Evolutionary conservation across 2,113 vertebrate genomes (phyloP), one percentile per base, ranked within the genome.

Genomic region (Egretta garzetta): DNA sequence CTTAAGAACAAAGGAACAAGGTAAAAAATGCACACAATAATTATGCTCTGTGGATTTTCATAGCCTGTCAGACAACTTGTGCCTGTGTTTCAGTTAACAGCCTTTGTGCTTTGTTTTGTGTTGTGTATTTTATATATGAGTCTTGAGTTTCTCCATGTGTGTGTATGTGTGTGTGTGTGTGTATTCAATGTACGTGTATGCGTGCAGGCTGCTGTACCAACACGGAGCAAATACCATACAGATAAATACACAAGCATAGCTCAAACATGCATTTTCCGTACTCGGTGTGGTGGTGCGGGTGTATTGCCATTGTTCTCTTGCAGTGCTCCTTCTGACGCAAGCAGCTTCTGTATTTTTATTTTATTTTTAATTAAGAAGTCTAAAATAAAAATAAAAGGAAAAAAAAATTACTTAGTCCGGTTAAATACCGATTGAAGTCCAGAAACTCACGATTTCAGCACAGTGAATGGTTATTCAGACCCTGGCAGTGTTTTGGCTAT

Each of bases 1-100:
- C 45, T 85, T 94, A 95, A 98, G 95, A 98, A 98, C 97, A 98
- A 98, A 98, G 97, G 91, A 97, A 80, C 52, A 60, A 91, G 91
- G 88, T 95, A 94, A 96, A 96, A 96, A 95, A 94, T 75, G 94
- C 92, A 91, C 77, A 75, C 80, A 24, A 64, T 84, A 67, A 93
- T 87, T 75, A 58, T 74, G 67, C 79, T 94, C 95, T 92, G 86
- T 91, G 77, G 88, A 93, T 96, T 96, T 90, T 86, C 95, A 84
- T 95, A 97, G 73, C 94, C 85, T 73, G 85, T 88, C 96, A 58
- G 82, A 93, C 66, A 90, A 74, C 83, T 87, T 86, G 90, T 53
- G 59, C 43, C 68, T 80, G 81, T 77, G 80, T 83, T 91, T 94
- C 90, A 80, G 89, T 86, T 94, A 96, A 77, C 94, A 96, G 84